These are phyloP conservation scores for Sebastes flavidus DNA, from an alignment of 2,797 vertebrate genomes.

Conservation along the genomic window DNA sequence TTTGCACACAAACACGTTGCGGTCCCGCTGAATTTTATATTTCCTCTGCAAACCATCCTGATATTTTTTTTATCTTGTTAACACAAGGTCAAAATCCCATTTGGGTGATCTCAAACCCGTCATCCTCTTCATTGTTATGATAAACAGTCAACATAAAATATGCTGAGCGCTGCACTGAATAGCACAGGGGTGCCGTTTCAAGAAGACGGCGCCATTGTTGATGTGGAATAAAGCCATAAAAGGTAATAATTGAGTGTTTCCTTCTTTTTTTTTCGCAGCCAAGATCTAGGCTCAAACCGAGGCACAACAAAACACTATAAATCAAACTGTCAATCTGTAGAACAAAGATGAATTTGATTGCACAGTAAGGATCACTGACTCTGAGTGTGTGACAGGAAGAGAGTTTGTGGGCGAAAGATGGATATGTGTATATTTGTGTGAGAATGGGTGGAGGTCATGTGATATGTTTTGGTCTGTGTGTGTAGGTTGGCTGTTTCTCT, in stretches of 20 bases:
- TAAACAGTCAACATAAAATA: constrained; percentile 36
- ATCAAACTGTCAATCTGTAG: constrained; percentile 74
- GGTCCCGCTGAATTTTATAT: background rate
- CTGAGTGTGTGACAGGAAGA: constrained; percentile 12
- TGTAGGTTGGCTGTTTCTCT: background rate
- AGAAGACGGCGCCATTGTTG: constrained; percentile 29
- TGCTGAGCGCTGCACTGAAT: constrained; percentile 21
- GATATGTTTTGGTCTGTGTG: background rate
- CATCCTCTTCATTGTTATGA: constrained; percentile 34
- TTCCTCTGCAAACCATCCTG: background rate
- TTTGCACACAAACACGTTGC: background rate
- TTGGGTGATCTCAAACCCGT: constrained; percentile 27
- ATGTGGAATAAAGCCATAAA: constrained; percentile 45
- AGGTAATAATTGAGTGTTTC: constrained; percentile 32
- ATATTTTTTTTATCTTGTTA: background rate
- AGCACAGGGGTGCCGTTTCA: constrained; percentile 6
- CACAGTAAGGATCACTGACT: constrained; percentile 67
- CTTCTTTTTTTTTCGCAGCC: constrained; percentile 6
- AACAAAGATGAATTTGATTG: constrained; percentile 70
- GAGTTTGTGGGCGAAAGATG: constrained; percentile 10
- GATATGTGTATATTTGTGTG: constrained; percentile 10
- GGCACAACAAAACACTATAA: constrained; percentile 56
- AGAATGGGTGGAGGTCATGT: background rate
- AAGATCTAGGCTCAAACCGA: constrained; percentile 25
- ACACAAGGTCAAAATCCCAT: constrained; percentile 17